Conservation (phyloP, 2,797 vertebrate species). For the Bryconaethiops microstoma region DNA sequence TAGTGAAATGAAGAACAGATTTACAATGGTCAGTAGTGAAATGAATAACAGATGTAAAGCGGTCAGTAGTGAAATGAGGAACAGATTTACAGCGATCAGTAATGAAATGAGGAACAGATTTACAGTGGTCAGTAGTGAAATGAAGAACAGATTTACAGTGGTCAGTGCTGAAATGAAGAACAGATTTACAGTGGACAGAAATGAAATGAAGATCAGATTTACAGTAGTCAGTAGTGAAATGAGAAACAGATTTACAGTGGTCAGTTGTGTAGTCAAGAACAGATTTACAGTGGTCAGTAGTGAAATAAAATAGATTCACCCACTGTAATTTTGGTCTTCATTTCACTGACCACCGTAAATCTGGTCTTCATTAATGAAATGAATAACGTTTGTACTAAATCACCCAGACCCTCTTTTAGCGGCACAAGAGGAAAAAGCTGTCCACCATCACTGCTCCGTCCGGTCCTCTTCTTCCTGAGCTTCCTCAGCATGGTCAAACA, state of each 20-base stretch:
- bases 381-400: constrained; percentile 11
- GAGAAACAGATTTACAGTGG: background rate
- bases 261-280: background rate
- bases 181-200: background rate
- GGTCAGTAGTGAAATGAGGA: background rate
- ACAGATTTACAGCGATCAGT: background rate
- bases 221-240: background rate
- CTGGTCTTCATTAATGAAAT: too few relatives aligned
- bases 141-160: background rate
- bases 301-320: background rate
- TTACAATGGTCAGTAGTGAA: background rate
- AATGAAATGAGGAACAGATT: background rate
- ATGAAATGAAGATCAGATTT: too few relatives aligned
- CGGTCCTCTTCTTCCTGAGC: constrained; percentile 19
- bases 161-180: background rate
- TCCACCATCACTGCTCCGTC: constrained; percentile 8
- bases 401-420: constrained; percentile 37
- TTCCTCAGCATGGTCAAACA: constrained; percentile 36
- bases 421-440: constrained; percentile 36
- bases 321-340: too few relatives aligned
- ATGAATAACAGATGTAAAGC: background rate
- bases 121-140: background rate
- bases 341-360: too few relatives aligned
- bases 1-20: background rate
- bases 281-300: background rate